phyloP scores from a whole-genome alignment of 2,888 invertebrate species.

The Hydraecia micacea region DNA sequence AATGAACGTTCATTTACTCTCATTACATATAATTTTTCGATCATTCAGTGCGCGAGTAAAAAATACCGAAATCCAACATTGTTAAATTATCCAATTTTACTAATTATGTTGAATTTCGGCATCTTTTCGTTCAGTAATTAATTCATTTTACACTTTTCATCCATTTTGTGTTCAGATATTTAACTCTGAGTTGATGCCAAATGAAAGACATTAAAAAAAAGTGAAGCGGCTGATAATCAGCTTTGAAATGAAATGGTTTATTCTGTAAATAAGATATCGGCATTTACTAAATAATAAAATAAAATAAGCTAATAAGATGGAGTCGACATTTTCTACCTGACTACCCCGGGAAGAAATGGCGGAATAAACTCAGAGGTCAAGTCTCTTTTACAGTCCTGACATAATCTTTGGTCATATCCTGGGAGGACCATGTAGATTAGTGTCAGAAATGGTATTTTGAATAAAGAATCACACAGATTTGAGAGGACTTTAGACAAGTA shows the following conservation, averaged over 20 bases:
- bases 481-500: neutral
- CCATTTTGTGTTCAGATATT: neutral
- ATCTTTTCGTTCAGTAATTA: too few species aligned
- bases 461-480: neutral
- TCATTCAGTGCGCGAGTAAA: neutral
- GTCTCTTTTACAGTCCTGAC: too few species aligned
- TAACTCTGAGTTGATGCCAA: too few species aligned
- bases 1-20: neutral
- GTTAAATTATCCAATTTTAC: too few species aligned
- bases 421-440: neutral
- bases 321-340: too few species aligned
- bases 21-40: neutral
- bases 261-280: neutral
- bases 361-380: too few species aligned
- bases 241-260: neutral
- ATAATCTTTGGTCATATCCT: too few species aligned
- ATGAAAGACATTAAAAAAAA: neutral
- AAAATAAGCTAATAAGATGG: neutral
- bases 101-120: too few species aligned
- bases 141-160: too few species aligned
- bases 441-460: neutral
- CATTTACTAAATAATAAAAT: neutral
- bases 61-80: too few species aligned
- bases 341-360: too few species aligned
- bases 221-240: neutral